phyloP scores from a whole-genome alignment of 2,113 vertebrate genomes.

The human (Homo sapiens) region GRCh38 chr22:43235501-43236000 shows the following conservation, averaged over 20 bases:
- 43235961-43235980: background rate
- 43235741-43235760: too few species aligned
- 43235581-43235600: background rate
- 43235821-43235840: background rate
- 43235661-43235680: too few species aligned
- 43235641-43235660: background rate
- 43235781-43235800: background rate
- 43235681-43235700: too few species aligned
- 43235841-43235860: background rate
- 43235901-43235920: background rate
- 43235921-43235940: rapidly evolving
- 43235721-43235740: too few species aligned
- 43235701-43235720: too few species aligned
- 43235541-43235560: background rate
- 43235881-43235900: background rate
- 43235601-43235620: background rate
- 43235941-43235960: background rate
- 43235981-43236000: rapidly evolving
- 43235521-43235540: background rate
- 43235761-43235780: too few species aligned
- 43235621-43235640: background rate
- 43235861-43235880: background rate
- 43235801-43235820: background rate
- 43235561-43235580: background rate
- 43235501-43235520: background rate